phyloP scores from a whole-genome alignment of 2,797 vertebrate species.

The Lagodon rhomboides region DNA sequence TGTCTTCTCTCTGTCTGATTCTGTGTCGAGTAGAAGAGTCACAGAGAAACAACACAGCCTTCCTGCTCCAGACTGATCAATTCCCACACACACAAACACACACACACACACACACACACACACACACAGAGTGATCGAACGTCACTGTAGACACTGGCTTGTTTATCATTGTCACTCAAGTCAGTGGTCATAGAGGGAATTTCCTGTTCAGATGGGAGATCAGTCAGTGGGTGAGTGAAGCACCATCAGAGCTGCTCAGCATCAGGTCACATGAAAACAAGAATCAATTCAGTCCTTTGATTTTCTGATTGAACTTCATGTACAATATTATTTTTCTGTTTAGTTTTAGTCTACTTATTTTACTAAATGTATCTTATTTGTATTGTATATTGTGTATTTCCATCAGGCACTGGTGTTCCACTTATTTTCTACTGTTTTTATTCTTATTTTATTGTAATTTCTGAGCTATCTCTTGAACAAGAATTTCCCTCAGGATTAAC shows the following conservation, averaged over 20 bases:
- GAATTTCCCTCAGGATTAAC: no score
- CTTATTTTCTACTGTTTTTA: no score
- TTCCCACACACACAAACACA: constrained; percentile 9
- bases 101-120: no score
- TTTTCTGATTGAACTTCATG: neutral
- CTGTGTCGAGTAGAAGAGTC: constrained; percentile 45
- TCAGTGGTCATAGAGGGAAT: constrained; percentile 48
- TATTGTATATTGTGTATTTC: no score
- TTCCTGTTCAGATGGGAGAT: constrained; percentile 54
- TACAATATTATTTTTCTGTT: no score
- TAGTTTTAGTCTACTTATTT: no score
- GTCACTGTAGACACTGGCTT: constrained; percentile 62
- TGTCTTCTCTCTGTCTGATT: constrained; percentile 35
- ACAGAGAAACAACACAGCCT: constrained; percentile 53
- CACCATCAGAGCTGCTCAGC: constrained; percentile 18
- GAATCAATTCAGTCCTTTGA: neutral
- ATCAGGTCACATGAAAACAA: constrained; percentile 20
- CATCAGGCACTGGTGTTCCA: no score
- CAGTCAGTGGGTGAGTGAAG: constrained; percentile 23
- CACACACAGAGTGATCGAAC: constrained; percentile 56
- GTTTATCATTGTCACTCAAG: constrained; percentile 67
- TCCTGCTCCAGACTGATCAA: constrained; percentile 74
- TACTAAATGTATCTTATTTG: no score
- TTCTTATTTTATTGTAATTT: no score
- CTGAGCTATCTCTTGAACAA: no score